Base-by-base conservation (phyloP, 2,797 vertebrate genomes). In the Sebastes paucispinis region DNA sequence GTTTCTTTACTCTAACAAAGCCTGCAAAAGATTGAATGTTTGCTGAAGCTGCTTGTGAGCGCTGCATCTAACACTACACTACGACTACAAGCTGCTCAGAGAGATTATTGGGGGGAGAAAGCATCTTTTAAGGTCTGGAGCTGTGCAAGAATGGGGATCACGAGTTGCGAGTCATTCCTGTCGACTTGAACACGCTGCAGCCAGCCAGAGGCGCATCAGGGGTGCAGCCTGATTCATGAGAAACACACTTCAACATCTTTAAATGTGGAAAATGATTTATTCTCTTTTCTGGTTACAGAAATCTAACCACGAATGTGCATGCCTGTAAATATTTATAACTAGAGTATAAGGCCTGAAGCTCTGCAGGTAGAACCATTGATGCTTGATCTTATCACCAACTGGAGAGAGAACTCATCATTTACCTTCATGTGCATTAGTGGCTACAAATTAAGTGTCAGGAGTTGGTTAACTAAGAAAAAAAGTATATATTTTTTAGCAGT, bases 101-200 rank as follows among this genome's bases (percentile, higher is more conserved):
- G 50, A 68, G 88, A 84, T 87, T 88, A 87, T 36, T 73, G 75
- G 64, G 76, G 79, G 69, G 47, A 67, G 84, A 77, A 73, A 74
- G 69, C 81, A 83, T 91, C 84, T 83, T 88, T 91, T 89, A 91
- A 94, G 82, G 86, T 25, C 84, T 74, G 84, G 63, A 20, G 54
- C 68, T 74, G 52, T 25, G 47, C 1, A 76, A 71, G 84, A 81
- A 67, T 73, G 77, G 69, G 73, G 82, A 86, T 95, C 94, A 95
- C 94, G 94, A 91, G 94, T 90, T 92, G 62, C 52, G 70, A 89
- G 82, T 91, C 89, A 92, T 94, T 94, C 91, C 89, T 82, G 66
- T 76, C 77, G 78, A 90, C 36, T 83, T 86, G 90, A 91, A 36
- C 81, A 39, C 10, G 62, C 79, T 79, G 14, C 39, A 43, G 39